Base-by-base conservation (phyloP, 2,113 vertebrate species). In the Catagonus wagneri region DNA sequence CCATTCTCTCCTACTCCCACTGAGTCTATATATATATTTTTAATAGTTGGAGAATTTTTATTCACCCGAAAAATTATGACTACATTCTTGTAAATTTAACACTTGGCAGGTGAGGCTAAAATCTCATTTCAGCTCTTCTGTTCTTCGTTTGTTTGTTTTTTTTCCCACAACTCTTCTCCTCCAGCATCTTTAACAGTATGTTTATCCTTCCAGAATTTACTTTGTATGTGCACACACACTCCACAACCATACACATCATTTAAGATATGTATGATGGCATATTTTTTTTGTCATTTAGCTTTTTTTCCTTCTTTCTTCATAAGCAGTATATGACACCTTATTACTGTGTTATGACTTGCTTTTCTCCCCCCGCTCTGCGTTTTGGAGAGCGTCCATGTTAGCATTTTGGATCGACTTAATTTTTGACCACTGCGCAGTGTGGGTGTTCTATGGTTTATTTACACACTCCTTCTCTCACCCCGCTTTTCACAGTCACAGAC, bases 161-260 rank as follows among this genome's bases (percentile, higher is more conserved):
- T 86, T 89, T 89, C 32, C 63, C 39, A 58, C 44, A 91, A 52
- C 2, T 63, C 56, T 52, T 83, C 16, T 44, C 36, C 29, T 80
- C 19, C 56, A 69, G 34, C 39, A 60, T 54, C 76, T n/a, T 29
- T 60, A 84, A 56, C 71, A 52, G 29, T 52, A 3, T 66, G 60
- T 36, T 71, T 71, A 34, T 75, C 32, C 52, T 95, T 94, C 78
- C 12, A 76, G 88, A 92, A 89, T 80, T 39, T 81, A 94, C 90
- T 89, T 29, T 80, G 29, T 58, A 68, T 25, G 22, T 36, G 61
- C 20, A 69, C 16, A 83, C 9, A 44, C 71, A 22, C 29, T 44
- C 44, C 44, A 44, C 44, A 44, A 4, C 44, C 44, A 44, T 44
- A 65, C 19, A 87, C 9, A 61, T n/a, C 32, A 68, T 63, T 80